These are phyloP conservation scores for Bombus polaris DNA, from an alignment of 1,140 invertebrate genomes.

Conservation along the genomic window DNA sequence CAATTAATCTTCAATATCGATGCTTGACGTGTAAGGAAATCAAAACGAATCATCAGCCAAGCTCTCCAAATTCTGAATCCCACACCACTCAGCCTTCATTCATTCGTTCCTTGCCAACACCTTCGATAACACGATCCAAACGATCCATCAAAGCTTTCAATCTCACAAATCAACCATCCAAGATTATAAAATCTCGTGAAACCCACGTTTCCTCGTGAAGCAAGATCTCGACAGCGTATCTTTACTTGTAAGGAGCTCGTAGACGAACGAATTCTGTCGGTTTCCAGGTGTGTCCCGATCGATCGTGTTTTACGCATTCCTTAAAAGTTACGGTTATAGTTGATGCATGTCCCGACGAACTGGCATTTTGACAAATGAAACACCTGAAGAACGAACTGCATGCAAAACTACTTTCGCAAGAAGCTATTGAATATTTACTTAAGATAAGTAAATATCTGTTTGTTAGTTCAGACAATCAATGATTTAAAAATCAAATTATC, in stretches of 20 bases:
- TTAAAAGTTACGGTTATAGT: neutral
- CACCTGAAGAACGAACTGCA: no score
- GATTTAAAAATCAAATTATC: no score
- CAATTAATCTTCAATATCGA: neutral
- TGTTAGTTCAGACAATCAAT: no score
- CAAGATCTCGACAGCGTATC: neutral
- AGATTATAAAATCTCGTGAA: neutral
- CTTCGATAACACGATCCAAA: neutral
- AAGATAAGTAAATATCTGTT: no score
- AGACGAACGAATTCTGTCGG: neutral
- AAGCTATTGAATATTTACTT: no score
- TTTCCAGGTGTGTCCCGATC: neutral
- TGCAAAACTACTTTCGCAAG: no score
- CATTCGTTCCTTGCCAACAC: neutral
- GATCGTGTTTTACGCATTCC: constrained; percentile 21
- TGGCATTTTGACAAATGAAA: no score
- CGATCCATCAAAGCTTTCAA: neutral
- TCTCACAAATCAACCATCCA: neutral
- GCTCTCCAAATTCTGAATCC: neutral
- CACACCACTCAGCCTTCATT: neutral
- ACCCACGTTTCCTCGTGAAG: neutral
- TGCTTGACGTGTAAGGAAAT: neutral
- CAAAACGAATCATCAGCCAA: neutral
- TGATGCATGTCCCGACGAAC: neutral
- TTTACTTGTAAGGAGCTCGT: neutral